A percentile compares a stretch with the other conserved stretches of the same genome.
phyloP scores from a whole-genome alignment of 2,888 invertebrate species.

The Pinctada fucata region DNA sequence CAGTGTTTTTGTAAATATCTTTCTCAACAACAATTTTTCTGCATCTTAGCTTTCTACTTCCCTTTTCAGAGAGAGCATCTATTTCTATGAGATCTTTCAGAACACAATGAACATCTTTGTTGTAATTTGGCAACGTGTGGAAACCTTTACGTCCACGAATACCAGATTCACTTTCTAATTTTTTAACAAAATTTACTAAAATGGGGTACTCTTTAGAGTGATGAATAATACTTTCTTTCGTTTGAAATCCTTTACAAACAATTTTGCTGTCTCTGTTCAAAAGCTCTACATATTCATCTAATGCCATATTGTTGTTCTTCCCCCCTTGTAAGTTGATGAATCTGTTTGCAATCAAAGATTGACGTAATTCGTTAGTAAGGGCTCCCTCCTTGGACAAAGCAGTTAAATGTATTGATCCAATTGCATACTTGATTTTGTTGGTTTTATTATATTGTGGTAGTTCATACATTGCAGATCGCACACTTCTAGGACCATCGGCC shows the following conservation, averaged over 20 bases:
- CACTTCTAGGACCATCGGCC: no score
- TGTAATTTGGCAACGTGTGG: constrained; percentile 29
- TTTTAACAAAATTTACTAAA: constrained; percentile 25
- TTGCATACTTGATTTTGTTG: constrained; percentile 40
- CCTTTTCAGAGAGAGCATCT: not conserved
- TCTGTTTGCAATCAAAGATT: constrained; percentile 33
- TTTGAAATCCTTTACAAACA: constrained; percentile 35
- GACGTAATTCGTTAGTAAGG: constrained; percentile 25
- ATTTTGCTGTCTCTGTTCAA: constrained; percentile 39
- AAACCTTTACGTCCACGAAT: constrained; percentile 26
- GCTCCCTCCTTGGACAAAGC: constrained; percentile 23
- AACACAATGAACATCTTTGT: constrained; percentile 25
- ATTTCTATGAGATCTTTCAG: constrained; percentile 14
- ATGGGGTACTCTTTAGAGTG: constrained; percentile 40
- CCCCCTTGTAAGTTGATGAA: constrained; percentile 43
- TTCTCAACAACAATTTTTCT: constrained; percentile 1
- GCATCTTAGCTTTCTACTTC: not conserved
- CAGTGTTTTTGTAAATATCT: not conserved
- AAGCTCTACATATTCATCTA: constrained; percentile 45
- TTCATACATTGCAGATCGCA: constrained; percentile 30
- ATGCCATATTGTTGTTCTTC: constrained; percentile 41
- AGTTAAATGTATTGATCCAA: constrained; percentile 39
- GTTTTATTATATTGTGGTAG: constrained; percentile 41
- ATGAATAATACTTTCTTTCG: constrained; percentile 41
- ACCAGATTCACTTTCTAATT: constrained; percentile 28